phyloP scores from a whole-genome alignment of 2,113 vertebrate genomes.

The Grallaria varia region DNA sequence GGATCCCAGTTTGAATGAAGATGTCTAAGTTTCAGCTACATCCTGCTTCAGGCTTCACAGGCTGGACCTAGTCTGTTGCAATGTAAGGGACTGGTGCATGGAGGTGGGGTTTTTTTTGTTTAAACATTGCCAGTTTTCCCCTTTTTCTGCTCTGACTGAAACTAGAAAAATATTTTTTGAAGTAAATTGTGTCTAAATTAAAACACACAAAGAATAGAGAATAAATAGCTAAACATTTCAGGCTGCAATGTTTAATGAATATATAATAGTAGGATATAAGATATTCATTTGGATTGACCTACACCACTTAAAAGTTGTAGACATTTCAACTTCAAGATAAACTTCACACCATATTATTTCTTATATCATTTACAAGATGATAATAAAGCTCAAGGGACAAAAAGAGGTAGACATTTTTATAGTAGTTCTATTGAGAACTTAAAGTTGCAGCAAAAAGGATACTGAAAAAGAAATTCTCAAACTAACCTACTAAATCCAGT shows the following conservation, averaged over 20 bases:
- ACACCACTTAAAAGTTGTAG: not conserved
- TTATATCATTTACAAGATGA: not conserved
- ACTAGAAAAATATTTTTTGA: not conserved
- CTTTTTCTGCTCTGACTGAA: not conserved
- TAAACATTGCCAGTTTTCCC: not conserved
- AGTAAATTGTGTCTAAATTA: not conserved
- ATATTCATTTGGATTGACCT: not conserved
- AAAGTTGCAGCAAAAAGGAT: not conserved
- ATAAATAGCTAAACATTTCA: not conserved
- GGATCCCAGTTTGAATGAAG: not conserved
- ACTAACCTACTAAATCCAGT: not conserved
- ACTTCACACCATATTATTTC: not conserved
- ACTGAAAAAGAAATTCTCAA: not conserved
- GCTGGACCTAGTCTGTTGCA: not conserved
- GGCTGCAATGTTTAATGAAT: not conserved
- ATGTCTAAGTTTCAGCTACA: not conserved
- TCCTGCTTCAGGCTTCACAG: not conserved
- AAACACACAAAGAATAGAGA: not conserved
- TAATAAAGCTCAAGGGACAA: not conserved
- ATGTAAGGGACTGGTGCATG: not conserved
- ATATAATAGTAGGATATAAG: not conserved
- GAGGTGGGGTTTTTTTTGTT: too few species aligned
- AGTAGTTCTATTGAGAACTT: not conserved
- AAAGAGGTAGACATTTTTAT: not conserved
- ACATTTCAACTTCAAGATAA: not conserved